A percentile compares a stretch with the other conserved stretches of the same genome.
Conservation (phyloP, 2,113 vertebrate species). For the Bambusicola thoracicus region DNA sequence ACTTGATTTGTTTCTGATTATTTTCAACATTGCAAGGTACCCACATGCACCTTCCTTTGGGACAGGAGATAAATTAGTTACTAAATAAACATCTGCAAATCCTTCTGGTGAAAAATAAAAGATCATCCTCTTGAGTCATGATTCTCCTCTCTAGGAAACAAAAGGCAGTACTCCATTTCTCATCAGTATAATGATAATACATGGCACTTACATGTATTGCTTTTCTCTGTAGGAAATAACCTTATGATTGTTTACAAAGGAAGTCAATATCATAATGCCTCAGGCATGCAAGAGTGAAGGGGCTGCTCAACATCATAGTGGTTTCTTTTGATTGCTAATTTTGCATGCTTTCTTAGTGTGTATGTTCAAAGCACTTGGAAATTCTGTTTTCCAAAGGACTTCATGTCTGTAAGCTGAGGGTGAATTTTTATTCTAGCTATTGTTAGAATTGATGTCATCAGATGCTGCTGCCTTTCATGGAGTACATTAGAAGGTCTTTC, state of each 20-base stretch:
- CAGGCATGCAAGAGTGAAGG: background rate
- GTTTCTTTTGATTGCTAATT: background rate
- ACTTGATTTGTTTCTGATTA: background rate
- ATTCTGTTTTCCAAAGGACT: background rate
- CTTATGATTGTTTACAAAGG: background rate
- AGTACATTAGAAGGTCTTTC: background rate
- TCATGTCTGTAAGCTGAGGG: background rate
- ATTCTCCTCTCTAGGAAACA: background rate
- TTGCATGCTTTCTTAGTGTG: rapidly evolving
- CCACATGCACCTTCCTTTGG: background rate
- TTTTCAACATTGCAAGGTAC: background rate
- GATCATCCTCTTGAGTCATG: background rate
- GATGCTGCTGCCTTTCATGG: background rate
- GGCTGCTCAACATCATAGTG: background rate
- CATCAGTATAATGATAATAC: background rate
- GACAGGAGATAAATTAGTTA: background rate
- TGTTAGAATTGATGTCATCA: background rate
- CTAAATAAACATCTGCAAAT: background rate
- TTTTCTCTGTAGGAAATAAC: background rate
- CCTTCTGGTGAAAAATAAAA: background rate
- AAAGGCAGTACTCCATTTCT: background rate
- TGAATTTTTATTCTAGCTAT: background rate
- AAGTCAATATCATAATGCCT: background rate
- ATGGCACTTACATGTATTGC: background rate
- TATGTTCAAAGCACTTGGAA: background rate